Conservation (phyloP, 2,888 invertebrate genomes). For the Microctonus hyperodae region DNA sequence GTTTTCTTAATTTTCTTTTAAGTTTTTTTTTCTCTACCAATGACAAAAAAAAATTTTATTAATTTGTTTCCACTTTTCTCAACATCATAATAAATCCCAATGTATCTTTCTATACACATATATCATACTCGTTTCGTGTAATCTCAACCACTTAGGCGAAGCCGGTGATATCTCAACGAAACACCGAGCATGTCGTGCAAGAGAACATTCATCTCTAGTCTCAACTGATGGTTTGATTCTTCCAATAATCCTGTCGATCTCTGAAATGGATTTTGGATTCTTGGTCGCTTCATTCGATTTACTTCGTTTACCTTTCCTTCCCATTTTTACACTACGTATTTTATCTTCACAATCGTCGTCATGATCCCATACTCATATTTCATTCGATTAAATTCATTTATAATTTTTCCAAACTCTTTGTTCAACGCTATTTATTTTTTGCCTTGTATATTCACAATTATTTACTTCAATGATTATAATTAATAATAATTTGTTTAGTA, state of each 20-base stretch:
- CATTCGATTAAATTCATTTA: slow-evolving; percentile 3
- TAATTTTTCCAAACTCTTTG: slow-evolving; percentile 3
- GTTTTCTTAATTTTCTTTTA: background rate
- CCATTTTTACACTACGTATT: slow-evolving; percentile 13
- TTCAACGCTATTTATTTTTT: slow-evolving; percentile 10
- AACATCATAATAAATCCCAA: background rate
- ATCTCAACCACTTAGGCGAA: slow-evolving; percentile 5
- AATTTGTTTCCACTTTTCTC: background rate
- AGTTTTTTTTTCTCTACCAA: background rate
- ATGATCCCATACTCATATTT: slow-evolving; percentile 22
- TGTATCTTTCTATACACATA: background rate
- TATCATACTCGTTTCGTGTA: background rate
- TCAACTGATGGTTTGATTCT: slow-evolving; percentile 46
- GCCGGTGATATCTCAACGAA: slow-evolving; percentile 21
- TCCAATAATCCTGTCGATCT: slow-evolving; percentile 34
- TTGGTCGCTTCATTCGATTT: slow-evolving; percentile 7
- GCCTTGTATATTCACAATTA: slow-evolving; percentile 1
- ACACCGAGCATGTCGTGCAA: slow-evolving; percentile 34
- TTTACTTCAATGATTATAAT: background rate
- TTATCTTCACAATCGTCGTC: slow-evolving; percentile 25
- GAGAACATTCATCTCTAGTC: slow-evolving; percentile 38
- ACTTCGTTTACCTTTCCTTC: slow-evolving; percentile 14
- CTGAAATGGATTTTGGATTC: slow-evolving; percentile 18
- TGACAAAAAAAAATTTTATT: background rate
- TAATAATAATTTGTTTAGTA: background rate